Evolutionary conservation across 2,113 vertebrate species (phyloP).

Genomic region (Nothocercus julius): DNA sequence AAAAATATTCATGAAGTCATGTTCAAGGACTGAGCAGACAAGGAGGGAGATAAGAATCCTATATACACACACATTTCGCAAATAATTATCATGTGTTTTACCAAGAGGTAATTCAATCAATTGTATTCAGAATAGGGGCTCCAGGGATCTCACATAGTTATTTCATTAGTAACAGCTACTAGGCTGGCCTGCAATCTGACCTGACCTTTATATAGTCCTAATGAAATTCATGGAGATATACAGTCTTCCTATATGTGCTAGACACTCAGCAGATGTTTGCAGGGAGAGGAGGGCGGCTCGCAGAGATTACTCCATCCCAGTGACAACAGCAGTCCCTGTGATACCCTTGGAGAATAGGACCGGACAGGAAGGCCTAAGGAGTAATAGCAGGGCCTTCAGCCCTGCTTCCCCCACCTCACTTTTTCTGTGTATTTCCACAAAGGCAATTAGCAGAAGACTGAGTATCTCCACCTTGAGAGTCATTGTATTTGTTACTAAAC

Average conservation of each 20-base stretch:
- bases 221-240: not conserved
- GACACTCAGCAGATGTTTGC: not conserved
- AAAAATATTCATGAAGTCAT: not conserved
- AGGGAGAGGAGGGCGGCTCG: fast-evolving
- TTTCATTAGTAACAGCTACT: not conserved
- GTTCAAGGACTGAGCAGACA: not conserved
- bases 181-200: not conserved
- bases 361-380: not conserved
- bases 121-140: not conserved
- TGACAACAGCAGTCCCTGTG: not conserved
- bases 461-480: not conserved
- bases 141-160: fast-evolving
- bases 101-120: not conserved
- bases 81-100: fast-evolving
- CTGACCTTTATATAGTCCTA: not conserved
- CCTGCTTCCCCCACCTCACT: not conserved
- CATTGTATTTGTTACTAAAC: not conserved
- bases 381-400: not conserved
- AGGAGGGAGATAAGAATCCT: not conserved
- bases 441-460: not conserved
- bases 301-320: not conserved
- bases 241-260: not conserved
- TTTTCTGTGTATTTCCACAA: not conserved
- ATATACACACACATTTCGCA: not conserved
- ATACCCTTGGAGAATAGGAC: not conserved